These are phyloP conservation scores for Heliconius melpomene DNA, from an alignment of 1,140 invertebrate genomes.

Conservation along the genomic window DNA sequence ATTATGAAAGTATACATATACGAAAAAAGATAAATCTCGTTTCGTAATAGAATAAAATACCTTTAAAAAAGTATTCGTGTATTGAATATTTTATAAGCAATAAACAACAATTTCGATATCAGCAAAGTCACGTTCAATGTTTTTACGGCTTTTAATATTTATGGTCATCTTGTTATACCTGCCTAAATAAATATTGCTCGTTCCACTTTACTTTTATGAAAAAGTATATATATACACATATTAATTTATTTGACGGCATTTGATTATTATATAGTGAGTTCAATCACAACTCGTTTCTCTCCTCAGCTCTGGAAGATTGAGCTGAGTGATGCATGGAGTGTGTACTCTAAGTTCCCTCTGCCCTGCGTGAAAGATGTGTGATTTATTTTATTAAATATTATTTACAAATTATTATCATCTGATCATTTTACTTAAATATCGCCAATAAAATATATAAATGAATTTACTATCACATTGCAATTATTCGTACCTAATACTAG, in stretches of 20 bases:
- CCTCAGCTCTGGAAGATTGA: too few species aligned
- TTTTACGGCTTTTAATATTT: slow-evolving; percentile 28
- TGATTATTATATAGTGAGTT: too few species aligned
- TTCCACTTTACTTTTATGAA: neutral
- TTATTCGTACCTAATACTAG: neutral
- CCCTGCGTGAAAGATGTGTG: too few species aligned
- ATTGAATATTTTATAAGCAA: slow-evolving; percentile 26
- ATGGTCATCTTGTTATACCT: slow-evolving; percentile 22
- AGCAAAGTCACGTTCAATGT: slow-evolving; percentile 5
- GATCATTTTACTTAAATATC: too few species aligned
- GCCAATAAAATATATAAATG: neutral
- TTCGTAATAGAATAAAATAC: neutral
- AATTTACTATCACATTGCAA: neutral
- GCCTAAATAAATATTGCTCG: neutral
- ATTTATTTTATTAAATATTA: too few species aligned
- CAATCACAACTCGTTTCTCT: too few species aligned
- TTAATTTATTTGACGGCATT: too few species aligned
- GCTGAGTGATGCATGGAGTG: too few species aligned
- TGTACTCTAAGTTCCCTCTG: too few species aligned
- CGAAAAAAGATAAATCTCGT: neutral
- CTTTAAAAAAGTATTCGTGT: neutral
- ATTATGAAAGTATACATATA: neutral
- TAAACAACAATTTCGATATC: slow-evolving; percentile 10
- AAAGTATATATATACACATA: too few species aligned
- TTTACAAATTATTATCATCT: too few species aligned